Percentiles rank a stretch among this genome's conserved stretches.
phyloP scores from a whole-genome alignment of 2,113 vertebrate species.

The Lepidothrix coronata region DNA sequence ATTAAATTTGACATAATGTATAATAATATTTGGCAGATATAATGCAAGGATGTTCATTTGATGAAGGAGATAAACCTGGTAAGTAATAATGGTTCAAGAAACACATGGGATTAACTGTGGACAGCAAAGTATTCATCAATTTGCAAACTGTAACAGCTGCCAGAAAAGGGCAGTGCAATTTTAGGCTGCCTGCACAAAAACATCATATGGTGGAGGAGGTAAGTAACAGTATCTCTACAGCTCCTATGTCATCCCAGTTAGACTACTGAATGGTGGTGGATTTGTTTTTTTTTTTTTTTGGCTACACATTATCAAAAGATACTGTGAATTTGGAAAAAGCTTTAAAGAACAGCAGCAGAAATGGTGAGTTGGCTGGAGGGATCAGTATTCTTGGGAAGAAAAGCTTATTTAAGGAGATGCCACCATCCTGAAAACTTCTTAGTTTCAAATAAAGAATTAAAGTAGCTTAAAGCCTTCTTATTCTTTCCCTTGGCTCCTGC shows the following conservation, averaged over 20 bases:
- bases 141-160: constrained; percentile 31
- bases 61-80: constrained; percentile 6
- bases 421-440: background rate
- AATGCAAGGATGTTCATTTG: background rate
- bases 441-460: background rate
- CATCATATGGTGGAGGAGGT: background rate
- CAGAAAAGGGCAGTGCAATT: background rate
- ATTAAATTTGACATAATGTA: background rate
- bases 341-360: background rate
- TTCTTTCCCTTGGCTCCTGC: background rate
- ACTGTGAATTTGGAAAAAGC: background rate
- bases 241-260: background rate
- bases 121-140: constrained; percentile 38
- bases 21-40: background rate
- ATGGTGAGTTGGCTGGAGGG: background rate
- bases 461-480: background rate
- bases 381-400: background rate
- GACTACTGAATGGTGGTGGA: background rate
- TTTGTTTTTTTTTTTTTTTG: background rate
- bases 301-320: background rate
- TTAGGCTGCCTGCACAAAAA: background rate
- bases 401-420: background rate
- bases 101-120: background rate
- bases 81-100: background rate
- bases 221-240: background rate